Evolutionary conservation across 2,888 invertebrate species (phyloP).

Genomic region (Agrilus mali): DNA sequence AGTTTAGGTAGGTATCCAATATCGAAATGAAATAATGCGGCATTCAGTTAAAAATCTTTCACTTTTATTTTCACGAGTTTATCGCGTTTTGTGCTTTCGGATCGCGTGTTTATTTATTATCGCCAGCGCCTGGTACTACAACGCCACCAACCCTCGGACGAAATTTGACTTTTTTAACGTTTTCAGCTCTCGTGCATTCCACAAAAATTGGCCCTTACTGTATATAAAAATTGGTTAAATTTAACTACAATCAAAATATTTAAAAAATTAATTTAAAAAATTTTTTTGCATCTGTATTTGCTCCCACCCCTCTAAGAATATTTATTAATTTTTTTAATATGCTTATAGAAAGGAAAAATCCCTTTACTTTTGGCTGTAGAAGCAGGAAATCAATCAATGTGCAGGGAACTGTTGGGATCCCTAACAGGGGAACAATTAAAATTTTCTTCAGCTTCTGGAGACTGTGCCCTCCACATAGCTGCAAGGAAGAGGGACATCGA

Average conservation of each 20-base stretch:
- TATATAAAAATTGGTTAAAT: too few species aligned
- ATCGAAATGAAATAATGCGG: slow-evolving; percentile 26
- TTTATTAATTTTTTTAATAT: slow-evolving; percentile 18
- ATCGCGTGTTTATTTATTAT: slow-evolving; percentile 15
- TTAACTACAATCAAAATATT: background rate
- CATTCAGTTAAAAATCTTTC: slow-evolving; percentile 14
- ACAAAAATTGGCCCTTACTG: too few species aligned
- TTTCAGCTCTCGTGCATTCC: too few species aligned
- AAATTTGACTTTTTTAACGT: background rate
- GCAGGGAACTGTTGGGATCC: slow-evolving; percentile 79
- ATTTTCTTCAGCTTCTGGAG: slow-evolving; percentile 74
- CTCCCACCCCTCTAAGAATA: background rate
- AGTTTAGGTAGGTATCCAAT: too few species aligned
- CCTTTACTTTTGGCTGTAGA: slow-evolving; percentile 89
- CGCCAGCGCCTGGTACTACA: slow-evolving; percentile 15
- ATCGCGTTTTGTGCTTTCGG: slow-evolving; percentile 8
- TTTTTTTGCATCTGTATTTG: background rate
- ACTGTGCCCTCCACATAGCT: slow-evolving; percentile 90
- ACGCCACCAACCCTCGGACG: slow-evolving; percentile 8
- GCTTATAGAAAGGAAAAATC: slow-evolving; percentile 75
- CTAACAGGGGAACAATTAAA: slow-evolving; percentile 81
- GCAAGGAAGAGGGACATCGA: slow-evolving; percentile 87
- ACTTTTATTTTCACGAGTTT: slow-evolving; percentile 6
- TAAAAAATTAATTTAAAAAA: background rate
- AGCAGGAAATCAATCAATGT: slow-evolving; percentile 91